Conservation (phyloP, 2,113 vertebrate genomes). For the Corythornis vintsioides region DNA sequence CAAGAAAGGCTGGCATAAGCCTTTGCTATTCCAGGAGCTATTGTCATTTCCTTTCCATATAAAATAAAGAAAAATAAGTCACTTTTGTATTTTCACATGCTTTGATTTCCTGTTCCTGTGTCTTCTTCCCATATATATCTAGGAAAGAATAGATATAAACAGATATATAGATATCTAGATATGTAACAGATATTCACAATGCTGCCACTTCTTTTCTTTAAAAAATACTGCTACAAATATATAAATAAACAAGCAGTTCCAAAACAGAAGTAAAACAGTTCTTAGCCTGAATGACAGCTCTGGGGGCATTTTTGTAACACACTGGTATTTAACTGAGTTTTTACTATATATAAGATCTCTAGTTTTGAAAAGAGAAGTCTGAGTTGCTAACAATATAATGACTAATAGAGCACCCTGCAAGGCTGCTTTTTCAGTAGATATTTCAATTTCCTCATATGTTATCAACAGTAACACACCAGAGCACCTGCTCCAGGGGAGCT, state of each 20-base stretch:
- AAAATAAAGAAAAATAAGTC: background rate
- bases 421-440: background rate
- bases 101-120: background rate
- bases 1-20: background rate
- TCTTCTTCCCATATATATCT: slow-evolving; percentile 36
- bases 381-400: background rate
- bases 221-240: background rate
- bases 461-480: background rate
- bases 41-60: background rate
- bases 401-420: background rate
- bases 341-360: background rate
- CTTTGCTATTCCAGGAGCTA: background rate
- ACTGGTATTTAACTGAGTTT: background rate
- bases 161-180: background rate
- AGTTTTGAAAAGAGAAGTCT: background rate
- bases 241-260: background rate
- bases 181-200: background rate
- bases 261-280: background rate
- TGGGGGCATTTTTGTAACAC: background rate
- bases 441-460: background rate
- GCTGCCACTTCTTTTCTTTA: background rate
- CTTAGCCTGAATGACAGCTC: background rate
- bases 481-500: background rate
- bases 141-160: background rate
- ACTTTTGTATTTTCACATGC: background rate